Base-by-base conservation (phyloP, 1,140 invertebrate species). In the Laupala kohalensis region DNA sequence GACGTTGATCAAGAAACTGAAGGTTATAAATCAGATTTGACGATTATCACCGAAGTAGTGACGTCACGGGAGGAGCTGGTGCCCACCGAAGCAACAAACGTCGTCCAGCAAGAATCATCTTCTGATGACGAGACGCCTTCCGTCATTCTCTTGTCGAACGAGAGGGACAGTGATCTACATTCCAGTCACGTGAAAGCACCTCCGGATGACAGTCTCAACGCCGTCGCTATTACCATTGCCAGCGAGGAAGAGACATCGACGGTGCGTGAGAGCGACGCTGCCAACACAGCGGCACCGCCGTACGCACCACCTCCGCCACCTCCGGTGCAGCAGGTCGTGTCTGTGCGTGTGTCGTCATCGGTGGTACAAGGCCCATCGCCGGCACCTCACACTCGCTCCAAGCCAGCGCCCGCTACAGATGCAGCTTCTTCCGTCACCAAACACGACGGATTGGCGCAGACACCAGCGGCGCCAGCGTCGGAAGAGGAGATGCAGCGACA, bases 311-410 rank as follows among this genome's bases (percentile, higher is more conserved):
- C 37, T 2, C 37, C 37, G 37, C 37, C 37, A 19, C 37, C 37
- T 13, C 28, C 27, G 27, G 29, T 29, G 1, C 67, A 68, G 19
- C 25, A 70, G 25, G 69, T 70, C 4, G 69, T 70, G 2, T 70
- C 69, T 3, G 69, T 70, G 23, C 30, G 69, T 12, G 53, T 70
- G 24, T 70, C 69, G n/a, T 70, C 69, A 13, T 70, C 69, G 6
- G 53, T 70, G 23, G 67, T 29, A 0, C 67, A 23, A 12, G 66
- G 66, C 5, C 13, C 66, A 84, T 23, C 78, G 82, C 0, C 82
- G 81, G 0, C 82, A 85, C 73, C 81, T 84, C 28, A 76, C 82
- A 76, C 72, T 77, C 12, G 84, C 83, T 28, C 80, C 84, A 0
- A 83, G 84, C 0, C 9, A 53, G 19, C 9, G 37, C 37, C 83